Base-by-base conservation (phyloP, 2,888 invertebrate genomes). In the Macropis europaea region DNA sequence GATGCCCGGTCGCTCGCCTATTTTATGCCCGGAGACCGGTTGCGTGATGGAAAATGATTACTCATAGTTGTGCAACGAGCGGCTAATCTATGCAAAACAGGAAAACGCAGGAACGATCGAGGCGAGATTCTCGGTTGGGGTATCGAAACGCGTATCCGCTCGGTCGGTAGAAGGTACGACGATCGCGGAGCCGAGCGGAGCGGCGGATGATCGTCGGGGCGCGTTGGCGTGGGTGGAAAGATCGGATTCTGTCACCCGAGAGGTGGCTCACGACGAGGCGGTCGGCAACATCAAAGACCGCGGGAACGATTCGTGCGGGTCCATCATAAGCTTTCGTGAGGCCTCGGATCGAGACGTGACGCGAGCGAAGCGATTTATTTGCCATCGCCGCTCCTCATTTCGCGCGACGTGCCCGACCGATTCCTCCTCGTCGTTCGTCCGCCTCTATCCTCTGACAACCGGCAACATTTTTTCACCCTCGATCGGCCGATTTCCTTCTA, bases 341-440 rank as follows among this genome's bases (percentile, higher is more conserved):
- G 86, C 81, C 84, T 83, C 72, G 84, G 81, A 86, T 86, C 84
- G 86, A 79, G 84, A 90, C 90, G 90, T 90, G 89, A 89, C 86
- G 87, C 86, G 85, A 88, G 86, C 83, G 85, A 84, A 83, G 85
- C 89, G 89, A 90, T 90, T 90, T 89, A 89, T 89, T 89, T 90
- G 88, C 88, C 88, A 88, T 89, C 85, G 89, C 87, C 87, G 86
- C 85, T 87, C 85, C 87, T 89, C 88, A 89, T 89, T 88, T 87
- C 87, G 77, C 82, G 86, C 85, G 86, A 90, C 90, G 89, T 89
- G 89, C 85, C 78, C 73, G 62, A 54, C 70, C 70, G 70, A 50
- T 61, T 61, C 53, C 15, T 52, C 40, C 40, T 45, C 53, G 36
- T 17, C 47, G 42, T 48, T 54, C 53, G 24, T 7, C 34, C 15